These are phyloP conservation scores for Phrixothrix hirtus DNA, from an alignment of 2,888 invertebrate species.

Conservation along the genomic window DNA sequence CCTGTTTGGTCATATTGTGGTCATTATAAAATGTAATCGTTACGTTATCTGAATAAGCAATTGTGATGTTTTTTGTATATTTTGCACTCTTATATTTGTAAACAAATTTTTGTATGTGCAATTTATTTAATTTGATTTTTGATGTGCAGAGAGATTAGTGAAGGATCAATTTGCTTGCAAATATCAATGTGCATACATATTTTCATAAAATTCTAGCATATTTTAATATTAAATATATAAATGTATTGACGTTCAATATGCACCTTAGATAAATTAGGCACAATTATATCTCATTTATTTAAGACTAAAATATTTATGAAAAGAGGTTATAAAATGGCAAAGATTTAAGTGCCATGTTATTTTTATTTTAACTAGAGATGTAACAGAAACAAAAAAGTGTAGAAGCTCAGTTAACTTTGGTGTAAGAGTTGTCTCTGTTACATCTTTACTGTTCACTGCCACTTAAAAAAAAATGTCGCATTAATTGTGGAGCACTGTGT, in stretches of 20 bases:
- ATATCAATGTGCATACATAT: constrained; percentile 24
- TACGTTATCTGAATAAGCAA: constrained; percentile 13
- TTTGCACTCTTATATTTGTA: constrained; percentile 21
- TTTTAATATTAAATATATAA: constrained; percentile 20
- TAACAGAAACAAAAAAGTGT: no score
- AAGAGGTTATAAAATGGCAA: no score
- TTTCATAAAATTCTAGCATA: constrained; percentile 26
- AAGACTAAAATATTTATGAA: no score
- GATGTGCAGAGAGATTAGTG: constrained; percentile 4
- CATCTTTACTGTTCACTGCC: no score
- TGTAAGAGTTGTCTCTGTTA: no score
- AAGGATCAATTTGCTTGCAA: constrained; percentile 19
- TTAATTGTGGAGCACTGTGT: no score
- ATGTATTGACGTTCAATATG: constrained; percentile 12
- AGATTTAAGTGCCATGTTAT: not conserved
- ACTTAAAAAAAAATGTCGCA: no score
- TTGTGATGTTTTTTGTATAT: constrained; percentile 21
- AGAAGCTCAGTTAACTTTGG: no score
- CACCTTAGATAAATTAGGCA: constrained; percentile 5
- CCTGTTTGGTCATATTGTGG: no score
- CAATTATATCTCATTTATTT: constrained; percentile 3
- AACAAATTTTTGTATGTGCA: constrained; percentile 18
- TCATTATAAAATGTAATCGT: constrained; percentile 1
- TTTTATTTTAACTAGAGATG: no score
- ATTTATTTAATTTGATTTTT: constrained; percentile 4